These are phyloP conservation scores for Dendronephthya gigantea DNA, from an alignment of 64 coral and sea anemone genomes.

Conservation along the genomic window DNA sequence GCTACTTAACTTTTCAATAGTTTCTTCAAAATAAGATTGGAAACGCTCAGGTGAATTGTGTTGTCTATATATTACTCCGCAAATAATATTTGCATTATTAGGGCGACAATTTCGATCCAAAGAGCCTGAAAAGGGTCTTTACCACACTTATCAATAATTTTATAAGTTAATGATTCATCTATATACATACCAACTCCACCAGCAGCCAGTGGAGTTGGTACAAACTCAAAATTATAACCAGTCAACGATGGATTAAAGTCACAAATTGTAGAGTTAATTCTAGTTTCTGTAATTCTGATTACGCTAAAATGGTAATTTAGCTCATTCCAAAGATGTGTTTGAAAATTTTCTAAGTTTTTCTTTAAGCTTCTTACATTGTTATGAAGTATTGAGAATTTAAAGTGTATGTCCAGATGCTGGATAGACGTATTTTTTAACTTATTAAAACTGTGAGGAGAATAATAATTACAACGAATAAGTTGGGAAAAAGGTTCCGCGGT, in stretches of 20 bases:
- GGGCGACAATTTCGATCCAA: conserved; percentile 19
- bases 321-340: not conserved
- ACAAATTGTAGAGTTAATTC: not conserved
- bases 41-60: conserved; percentile 26
- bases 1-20: not conserved
- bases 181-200: no score
- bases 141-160: no score
- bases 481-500: not conserved
- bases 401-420: not conserved
- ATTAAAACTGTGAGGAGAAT: not conserved
- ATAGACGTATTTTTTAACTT: not conserved
- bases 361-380: not conserved
- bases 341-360: not conserved
- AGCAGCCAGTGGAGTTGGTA: no score
- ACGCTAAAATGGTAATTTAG: not conserved
- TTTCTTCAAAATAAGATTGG: not conserved
- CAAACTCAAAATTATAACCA: no score
- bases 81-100: not conserved
- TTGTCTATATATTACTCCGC: conserved; percentile 1
- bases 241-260: not conserved
- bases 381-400: not conserved
- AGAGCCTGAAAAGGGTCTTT: conserved; percentile 32
- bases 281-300: not conserved
- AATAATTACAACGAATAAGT: not conserved
- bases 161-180: no score